Conservation (phyloP, 2,797 vertebrate species). For the Galaxias olidus region DNA sequence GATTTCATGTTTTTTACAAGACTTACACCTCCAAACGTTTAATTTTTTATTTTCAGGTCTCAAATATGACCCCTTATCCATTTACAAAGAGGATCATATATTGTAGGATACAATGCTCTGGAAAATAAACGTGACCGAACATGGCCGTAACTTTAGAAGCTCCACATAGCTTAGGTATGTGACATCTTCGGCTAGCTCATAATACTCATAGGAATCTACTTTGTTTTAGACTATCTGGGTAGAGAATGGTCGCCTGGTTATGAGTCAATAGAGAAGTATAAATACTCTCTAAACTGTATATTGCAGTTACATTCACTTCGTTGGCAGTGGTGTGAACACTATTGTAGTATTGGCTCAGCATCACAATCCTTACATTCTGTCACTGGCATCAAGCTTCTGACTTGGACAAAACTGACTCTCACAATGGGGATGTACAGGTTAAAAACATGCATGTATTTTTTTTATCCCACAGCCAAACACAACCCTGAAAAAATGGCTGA, state of each 20-base stretch:
- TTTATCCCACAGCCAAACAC: background rate
- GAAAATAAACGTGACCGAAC: conserved; percentile 19
- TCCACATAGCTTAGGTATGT: too few species aligned
- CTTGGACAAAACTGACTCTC: conserved; percentile 4
- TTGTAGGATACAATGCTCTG: background rate
- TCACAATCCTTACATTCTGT: conserved; percentile 60
- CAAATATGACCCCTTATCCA: too few species aligned
- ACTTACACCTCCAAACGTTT: too few species aligned
- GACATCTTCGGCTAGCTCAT: too few species aligned
- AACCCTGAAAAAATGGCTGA: background rate
- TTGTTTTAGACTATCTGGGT: too few species aligned
- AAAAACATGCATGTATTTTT: background rate
- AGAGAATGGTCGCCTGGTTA: too few species aligned
- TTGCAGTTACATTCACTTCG: conserved; percentile 72
- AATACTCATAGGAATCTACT: too few species aligned
- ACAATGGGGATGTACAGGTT: conserved; percentile 9
- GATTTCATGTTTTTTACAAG: too few species aligned
- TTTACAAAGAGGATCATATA: too few species aligned
- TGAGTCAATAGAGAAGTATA: conserved; percentile 11
- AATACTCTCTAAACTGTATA: conserved; percentile 23
- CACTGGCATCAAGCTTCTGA: conserved; percentile 11
- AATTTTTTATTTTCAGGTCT: too few species aligned
- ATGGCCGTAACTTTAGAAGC: background rate
- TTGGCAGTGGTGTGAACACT: conserved; percentile 42
- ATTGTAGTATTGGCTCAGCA: conserved; percentile 42